phyloP scores from a whole-genome alignment of 1,140 invertebrate species.

The Calosoma granatense region DNA sequence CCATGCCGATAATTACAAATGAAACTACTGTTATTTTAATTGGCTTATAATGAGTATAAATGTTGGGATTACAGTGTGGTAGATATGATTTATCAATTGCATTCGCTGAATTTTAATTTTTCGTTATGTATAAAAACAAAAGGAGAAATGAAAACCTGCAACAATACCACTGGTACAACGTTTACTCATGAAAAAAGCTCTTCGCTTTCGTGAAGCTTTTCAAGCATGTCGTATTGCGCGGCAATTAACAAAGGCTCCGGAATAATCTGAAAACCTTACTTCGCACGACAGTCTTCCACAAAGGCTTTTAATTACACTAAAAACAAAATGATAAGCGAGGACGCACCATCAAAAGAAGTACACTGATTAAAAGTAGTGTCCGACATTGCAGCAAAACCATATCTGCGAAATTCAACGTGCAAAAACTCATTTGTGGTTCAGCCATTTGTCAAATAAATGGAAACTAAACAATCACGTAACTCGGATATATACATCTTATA shows the following conservation, averaged over 20 bases:
- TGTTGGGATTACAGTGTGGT: too few relatives aligned
- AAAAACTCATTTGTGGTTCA: not conserved
- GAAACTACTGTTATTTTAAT: too few relatives aligned
- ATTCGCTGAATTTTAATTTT: too few relatives aligned
- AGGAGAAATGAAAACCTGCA: too few relatives aligned
- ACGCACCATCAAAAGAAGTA: not conserved
- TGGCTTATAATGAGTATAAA: too few relatives aligned
- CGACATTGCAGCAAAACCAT: not conserved
- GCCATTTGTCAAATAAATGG: not conserved
- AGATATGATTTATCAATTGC: too few relatives aligned
- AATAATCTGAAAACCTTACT: constrained; percentile 1
- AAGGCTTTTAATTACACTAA: constrained; percentile 8
- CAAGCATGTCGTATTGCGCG: constrained; percentile 1
- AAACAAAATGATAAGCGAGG: constrained; percentile 4
- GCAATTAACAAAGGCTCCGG: not conserved
- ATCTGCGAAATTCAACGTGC: not conserved
- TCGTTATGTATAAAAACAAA: too few relatives aligned
- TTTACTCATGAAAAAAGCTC: too few relatives aligned
- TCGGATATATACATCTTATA: too few relatives aligned
- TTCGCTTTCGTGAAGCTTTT: not conserved
- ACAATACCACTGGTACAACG: too few relatives aligned
- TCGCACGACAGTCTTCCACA: not conserved
- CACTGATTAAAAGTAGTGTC: not conserved
- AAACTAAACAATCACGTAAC: not conserved
- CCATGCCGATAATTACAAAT: too few relatives aligned